phyloP scores from a whole-genome alignment of 2,113 vertebrate genomes.

The Chroicocephalus ridibundus region DNA sequence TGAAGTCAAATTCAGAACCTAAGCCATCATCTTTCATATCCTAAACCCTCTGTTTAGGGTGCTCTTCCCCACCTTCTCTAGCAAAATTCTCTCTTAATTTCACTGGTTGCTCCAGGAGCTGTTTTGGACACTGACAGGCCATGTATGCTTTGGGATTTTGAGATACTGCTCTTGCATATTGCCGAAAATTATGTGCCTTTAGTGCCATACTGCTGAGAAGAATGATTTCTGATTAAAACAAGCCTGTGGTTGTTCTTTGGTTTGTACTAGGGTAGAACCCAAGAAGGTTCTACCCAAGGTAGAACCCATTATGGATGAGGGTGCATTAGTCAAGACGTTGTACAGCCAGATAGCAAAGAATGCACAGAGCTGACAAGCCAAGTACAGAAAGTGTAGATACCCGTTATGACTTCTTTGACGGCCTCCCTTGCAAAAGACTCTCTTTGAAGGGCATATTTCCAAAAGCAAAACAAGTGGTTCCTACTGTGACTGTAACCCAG shows the following conservation, averaged over 20 bases:
- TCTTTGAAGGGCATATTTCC: background rate
- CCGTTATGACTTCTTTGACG: background rate
- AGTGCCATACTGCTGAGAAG: background rate
- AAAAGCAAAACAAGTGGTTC: background rate
- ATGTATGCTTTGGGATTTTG: background rate
- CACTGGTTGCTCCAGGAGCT: background rate
- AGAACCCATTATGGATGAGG: background rate
- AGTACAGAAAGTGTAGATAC: background rate
- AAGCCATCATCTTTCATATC: background rate
- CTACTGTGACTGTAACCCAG: background rate
- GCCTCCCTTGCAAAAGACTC: background rate
- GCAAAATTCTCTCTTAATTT: background rate
- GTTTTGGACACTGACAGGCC: background rate
- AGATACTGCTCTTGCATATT: background rate
- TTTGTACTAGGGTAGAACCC: background rate
- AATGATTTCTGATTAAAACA: background rate
- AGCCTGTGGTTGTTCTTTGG: background rate
- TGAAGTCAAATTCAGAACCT: background rate
- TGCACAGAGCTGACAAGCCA: background rate
- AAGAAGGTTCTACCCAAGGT: background rate
- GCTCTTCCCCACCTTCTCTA: background rate
- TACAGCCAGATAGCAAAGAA: background rate
- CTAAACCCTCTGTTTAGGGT: background rate
- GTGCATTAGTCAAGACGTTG: background rate
- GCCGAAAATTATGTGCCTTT: background rate